Percentiles rank a stretch among this genome's conserved stretches.
Evolutionary conservation across 2,797 vertebrate species (phyloP).

Genomic region (Catharus ustulatus): DNA sequence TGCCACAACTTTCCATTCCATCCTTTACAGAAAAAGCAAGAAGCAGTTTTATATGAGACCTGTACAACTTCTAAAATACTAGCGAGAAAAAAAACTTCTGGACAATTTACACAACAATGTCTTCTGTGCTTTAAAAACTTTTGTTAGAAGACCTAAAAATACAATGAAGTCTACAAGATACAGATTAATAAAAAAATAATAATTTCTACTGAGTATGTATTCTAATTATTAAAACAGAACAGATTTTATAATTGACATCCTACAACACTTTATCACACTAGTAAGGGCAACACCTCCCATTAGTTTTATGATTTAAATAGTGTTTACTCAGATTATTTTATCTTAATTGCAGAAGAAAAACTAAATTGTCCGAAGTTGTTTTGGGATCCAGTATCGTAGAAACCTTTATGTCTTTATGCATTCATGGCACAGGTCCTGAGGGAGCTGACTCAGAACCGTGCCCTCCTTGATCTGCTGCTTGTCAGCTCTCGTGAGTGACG

Average conservation of each 20-base stretch:
- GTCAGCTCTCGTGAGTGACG: rapidly evolving
- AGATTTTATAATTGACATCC: neutral
- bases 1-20: neutral
- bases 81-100: neutral
- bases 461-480: neutral
- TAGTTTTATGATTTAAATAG: neutral
- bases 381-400: neutral
- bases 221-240: neutral
- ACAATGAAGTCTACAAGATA: neutral
- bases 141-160: neutral
- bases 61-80: neutral
- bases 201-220: neutral
- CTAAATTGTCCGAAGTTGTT: neutral
- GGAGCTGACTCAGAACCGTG: neutral
- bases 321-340: neutral
- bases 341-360: neutral
- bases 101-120: neutral
- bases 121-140: neutral
- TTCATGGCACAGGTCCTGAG: neutral
- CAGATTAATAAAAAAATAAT: neutral
- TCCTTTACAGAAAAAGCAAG: neutral
- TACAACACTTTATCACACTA: neutral
- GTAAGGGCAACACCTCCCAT: neutral
- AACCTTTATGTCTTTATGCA: neutral
- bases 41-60: neutral